A percentile compares a stretch with the other conserved stretches of the same genome.
These are phyloP conservation scores for Drosophila austrosaltans DNA, from an alignment of 2,888 invertebrate genomes.

Conservation along the genomic window DNA sequence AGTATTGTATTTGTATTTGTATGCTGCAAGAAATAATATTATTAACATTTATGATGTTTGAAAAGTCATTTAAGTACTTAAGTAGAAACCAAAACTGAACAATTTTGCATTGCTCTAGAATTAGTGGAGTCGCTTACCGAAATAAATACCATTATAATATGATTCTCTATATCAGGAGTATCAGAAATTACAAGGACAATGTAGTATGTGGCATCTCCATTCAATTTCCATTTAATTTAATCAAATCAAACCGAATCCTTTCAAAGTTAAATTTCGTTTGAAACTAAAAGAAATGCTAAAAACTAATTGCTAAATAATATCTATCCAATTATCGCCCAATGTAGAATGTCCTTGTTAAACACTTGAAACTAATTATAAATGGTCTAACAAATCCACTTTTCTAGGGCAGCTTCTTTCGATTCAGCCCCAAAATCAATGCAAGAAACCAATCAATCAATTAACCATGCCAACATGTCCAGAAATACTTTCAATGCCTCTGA, in stretches of 20 bases:
- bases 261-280: too few species aligned
- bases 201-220: too few species aligned
- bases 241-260: too few species aligned
- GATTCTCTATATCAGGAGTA: too few species aligned
- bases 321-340: too few species aligned
- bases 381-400: neutral
- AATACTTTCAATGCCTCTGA: conserved; percentile 1
- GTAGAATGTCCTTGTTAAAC: too few species aligned
- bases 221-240: too few species aligned
- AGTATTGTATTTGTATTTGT: conserved; percentile 60
- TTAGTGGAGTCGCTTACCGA: too few species aligned
- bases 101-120: conserved; percentile 1
- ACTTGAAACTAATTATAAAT: neutral
- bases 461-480: conserved; percentile 11
- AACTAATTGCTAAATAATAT: too few species aligned
- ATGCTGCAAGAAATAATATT: conserved; percentile 32
- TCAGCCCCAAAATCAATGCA: conserved; percentile 36
- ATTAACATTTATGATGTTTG: conserved; percentile 25
- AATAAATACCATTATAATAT: too few species aligned
- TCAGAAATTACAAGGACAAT: too few species aligned
- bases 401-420: conserved; percentile 7
- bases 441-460: conserved; percentile 26
- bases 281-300: too few species aligned
- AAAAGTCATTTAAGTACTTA: conserved; percentile 54
- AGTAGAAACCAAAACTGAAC: conserved; percentile 27